Conservation (phyloP, 1,140 invertebrate genomes). For the Delia radicum region DNA sequence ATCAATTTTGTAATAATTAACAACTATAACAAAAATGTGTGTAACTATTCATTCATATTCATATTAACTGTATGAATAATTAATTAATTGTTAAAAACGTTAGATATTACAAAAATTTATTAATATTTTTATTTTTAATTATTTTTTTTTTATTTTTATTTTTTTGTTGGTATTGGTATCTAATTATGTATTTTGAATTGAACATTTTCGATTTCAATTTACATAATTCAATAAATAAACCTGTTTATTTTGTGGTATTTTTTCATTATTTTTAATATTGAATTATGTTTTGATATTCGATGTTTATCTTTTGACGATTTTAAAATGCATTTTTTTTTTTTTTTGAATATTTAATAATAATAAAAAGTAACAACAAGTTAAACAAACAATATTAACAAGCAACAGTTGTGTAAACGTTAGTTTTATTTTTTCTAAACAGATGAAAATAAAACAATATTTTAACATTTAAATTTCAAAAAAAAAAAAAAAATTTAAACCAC, state of each 20-base stretch:
- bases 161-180: too few relatives aligned
- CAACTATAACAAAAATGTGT: constrained; percentile 26
- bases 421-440: not conserved
- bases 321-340: not conserved
- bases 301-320: not conserved
- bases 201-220: too few relatives aligned
- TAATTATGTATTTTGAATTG: too few relatives aligned
- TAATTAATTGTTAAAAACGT: not conserved
- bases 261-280: too few relatives aligned
- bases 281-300: not conserved
- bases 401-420: not conserved
- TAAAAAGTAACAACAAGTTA: not conserved
- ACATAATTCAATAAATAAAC: not conserved
- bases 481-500: not conserved
- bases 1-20: not conserved
- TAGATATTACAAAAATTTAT: too few relatives aligned
- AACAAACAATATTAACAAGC: not conserved
- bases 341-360: not conserved
- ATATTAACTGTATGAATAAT: not conserved
- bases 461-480: not conserved
- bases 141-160: too few relatives aligned
- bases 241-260: too few relatives aligned
- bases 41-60: constrained; percentile 23
- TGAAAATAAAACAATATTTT: not conserved
- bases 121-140: too few relatives aligned